Conservation (phyloP, 2,113 vertebrate species). For the Limanda limanda region DNA sequence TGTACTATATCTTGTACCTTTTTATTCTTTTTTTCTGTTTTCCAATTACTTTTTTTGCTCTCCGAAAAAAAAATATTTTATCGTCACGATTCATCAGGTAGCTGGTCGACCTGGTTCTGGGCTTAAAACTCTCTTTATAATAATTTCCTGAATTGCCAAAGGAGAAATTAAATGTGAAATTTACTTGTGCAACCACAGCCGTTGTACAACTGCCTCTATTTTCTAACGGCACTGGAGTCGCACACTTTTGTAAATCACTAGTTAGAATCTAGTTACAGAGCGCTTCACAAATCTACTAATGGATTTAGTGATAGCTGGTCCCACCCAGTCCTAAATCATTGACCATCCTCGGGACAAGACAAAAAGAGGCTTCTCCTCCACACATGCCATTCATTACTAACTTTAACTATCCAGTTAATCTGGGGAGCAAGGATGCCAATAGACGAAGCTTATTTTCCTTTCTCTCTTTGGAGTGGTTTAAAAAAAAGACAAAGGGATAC, state of each 20-base stretch:
- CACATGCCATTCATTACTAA: conserved; percentile 53
- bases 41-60: too few species aligned
- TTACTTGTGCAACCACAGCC: not conserved
- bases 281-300: not conserved
- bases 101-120: too few species aligned
- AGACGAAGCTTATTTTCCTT: conserved; percentile 46
- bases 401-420: conserved; percentile 50
- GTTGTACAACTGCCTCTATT: not conserved
- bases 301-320: conserved; percentile 6
- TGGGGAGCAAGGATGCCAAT: conserved; percentile 24
- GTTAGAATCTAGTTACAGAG: conserved; percentile 5
- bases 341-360: conserved; percentile 7
- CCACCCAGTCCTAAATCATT: conserved; percentile 7
- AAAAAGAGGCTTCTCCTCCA: conserved; percentile 27
- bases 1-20: too few species aligned
- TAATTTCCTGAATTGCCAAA: too few species aligned
- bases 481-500: conserved; percentile 21
- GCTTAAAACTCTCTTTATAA: too few species aligned
- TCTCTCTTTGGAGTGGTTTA: not conserved
- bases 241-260: conserved; percentile 2
- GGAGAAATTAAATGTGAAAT: not conserved
- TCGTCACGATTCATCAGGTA: too few species aligned
- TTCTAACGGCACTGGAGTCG: not conserved
- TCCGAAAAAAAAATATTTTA: too few species aligned
- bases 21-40: too few species aligned